Evolutionary conservation across 2,113 vertebrate species (phyloP).

Genomic region (Campylomormyrus tamandua): DNA sequence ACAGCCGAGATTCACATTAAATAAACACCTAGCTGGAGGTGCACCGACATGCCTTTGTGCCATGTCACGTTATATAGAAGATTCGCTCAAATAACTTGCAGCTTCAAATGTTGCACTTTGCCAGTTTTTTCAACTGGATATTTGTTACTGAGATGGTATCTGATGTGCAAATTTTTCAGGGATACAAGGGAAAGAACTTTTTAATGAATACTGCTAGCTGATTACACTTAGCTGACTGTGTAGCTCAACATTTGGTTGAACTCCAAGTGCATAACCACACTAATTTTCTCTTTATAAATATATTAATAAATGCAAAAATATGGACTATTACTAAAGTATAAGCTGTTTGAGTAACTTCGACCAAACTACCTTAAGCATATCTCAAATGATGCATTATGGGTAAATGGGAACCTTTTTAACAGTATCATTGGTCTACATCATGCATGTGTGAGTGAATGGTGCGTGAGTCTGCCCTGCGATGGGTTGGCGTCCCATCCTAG

Average conservation of each 20-base stretch:
- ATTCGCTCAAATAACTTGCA: not conserved
- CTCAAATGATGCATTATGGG: not conserved
- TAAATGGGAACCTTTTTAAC: not conserved
- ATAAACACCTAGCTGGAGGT: constrained; percentile 10
- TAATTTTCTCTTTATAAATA: not conserved
- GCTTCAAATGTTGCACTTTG: not conserved
- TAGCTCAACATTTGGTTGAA: not conserved
- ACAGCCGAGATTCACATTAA: constrained; percentile 10
- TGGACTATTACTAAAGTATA: not conserved
- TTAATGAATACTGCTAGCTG: not conserved
- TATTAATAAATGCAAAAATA: not conserved
- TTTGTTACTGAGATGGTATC: not conserved
- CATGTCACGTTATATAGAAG: not conserved
- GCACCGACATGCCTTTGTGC: not conserved
- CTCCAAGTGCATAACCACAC: not conserved
- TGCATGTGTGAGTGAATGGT: not conserved
- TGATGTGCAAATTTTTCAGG: not conserved
- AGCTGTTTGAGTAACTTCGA: not conserved
- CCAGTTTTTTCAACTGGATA: not conserved
- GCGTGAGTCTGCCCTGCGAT: not conserved
- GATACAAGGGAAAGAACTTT: not conserved
- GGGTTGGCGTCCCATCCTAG: not conserved
- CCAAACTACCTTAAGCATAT: not conserved
- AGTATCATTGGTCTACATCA: not conserved
- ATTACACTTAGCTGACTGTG: not conserved